A percentile compares a stretch with the other conserved stretches of the same genome.
Conservation (phyloP, 2,113 vertebrate species). For the Gopherus evgoodei region DNA sequence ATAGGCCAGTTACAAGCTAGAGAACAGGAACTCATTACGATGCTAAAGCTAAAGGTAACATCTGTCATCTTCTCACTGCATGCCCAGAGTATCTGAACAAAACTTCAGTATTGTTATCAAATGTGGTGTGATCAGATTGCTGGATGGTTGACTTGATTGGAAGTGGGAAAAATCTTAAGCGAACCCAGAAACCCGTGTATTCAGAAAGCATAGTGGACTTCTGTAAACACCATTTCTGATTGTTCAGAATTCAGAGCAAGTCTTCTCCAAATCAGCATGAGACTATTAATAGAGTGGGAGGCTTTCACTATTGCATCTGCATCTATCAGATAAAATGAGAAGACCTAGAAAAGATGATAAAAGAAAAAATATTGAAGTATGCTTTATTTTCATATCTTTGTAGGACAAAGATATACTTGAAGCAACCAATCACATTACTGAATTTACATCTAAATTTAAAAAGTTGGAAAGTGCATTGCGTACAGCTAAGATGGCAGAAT, state of each 20-base stretch:
- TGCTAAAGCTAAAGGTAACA: slow-evolving; percentile 90
- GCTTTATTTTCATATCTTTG: neutral
- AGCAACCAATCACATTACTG: slow-evolving; percentile 81
- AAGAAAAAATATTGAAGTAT: neutral
- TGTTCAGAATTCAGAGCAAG: neutral
- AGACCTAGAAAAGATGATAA: neutral
- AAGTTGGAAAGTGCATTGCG: slow-evolving; percentile 74
- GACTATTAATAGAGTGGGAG: neutral
- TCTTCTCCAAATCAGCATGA: neutral
- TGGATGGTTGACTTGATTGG: neutral
- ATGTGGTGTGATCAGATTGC: neutral
- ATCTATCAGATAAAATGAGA: neutral
- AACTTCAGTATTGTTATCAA: neutral
- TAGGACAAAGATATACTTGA: slow-evolving; percentile 88
- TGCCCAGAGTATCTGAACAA: neutral
- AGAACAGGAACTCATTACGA: slow-evolving; percentile 89
- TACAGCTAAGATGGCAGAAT: slow-evolving; percentile 73
- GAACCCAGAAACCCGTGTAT: neutral
- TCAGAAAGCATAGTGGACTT: neutral
- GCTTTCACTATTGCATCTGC: neutral
- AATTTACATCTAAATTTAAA: slow-evolving; percentile 81
- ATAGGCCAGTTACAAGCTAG: slow-evolving; percentile 87
- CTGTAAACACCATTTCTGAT: neutral
- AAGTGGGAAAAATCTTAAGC: neutral
- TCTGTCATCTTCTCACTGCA: neutral